These are phyloP conservation scores for Thumatha senex DNA, from an alignment of 2,888 invertebrate species.

Conservation along the genomic window DNA sequence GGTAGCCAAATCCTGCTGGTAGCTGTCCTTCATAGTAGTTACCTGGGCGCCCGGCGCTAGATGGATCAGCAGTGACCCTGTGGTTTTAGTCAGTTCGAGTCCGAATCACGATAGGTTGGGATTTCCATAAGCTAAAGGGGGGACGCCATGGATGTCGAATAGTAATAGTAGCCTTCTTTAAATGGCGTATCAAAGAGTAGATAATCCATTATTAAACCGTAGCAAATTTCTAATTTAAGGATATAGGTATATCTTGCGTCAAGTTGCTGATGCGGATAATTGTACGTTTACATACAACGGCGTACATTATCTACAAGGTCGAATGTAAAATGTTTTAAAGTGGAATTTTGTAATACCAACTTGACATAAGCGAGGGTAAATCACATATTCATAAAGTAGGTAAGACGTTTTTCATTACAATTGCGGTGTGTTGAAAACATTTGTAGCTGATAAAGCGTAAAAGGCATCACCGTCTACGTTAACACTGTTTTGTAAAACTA, in stretches of 20 bases:
- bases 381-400: constrained; percentile 9
- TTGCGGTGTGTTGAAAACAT: constrained; percentile 17
- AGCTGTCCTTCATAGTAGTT: too few species aligned
- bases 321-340: constrained; percentile 12
- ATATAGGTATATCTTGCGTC: constrained; percentile 8
- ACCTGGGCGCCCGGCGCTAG: too few species aligned
- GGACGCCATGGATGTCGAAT: too few species aligned
- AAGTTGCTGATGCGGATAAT: constrained; percentile 5
- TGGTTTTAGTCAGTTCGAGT: too few species aligned
- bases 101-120: too few species aligned
- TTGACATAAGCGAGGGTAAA: constrained; percentile 12
- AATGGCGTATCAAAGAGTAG: too few species aligned
- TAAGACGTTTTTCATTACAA: constrained; percentile 5
- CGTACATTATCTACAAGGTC: constrained; percentile 14
- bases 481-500: constrained; percentile 22
- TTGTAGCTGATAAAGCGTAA: constrained; percentile 33
- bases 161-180: too few species aligned
- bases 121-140: too few species aligned
- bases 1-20: too few species aligned
- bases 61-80: too few species aligned
- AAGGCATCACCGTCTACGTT: constrained; percentile 32
- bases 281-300: constrained; percentile 7
- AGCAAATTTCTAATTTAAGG: neutral
- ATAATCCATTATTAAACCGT: neutral
- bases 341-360: constrained; percentile 16